phyloP scores from a whole-genome alignment of 2,888 invertebrate species.

The Stomorhina lunata region DNA sequence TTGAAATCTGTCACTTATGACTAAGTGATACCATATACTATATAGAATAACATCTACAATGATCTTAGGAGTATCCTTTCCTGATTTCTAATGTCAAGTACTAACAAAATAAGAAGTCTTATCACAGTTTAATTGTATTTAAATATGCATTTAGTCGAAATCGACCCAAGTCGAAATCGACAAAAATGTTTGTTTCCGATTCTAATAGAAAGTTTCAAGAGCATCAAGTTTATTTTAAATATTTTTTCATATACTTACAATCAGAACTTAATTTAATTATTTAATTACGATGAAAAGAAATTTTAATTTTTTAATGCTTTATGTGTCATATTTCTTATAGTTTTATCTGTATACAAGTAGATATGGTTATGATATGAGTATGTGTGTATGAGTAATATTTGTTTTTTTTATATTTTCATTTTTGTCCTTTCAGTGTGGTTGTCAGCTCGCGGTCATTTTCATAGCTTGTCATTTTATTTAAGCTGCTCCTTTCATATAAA shows the following conservation, averaged over 20 bases:
- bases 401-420: background rate
- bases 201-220: background rate
- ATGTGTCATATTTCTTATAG: conserved; percentile 14
- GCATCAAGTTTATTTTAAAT: background rate
- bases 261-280: background rate
- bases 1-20: too few relatives aligned
- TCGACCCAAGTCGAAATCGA: too few relatives aligned
- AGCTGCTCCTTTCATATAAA: conserved; percentile 37
- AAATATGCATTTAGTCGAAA: too few relatives aligned
- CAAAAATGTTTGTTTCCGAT: too few relatives aligned
- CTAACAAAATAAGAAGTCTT: too few relatives aligned
- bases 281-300: conserved; percentile 7
- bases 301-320: conserved; percentile 40
- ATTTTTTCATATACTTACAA: background rate
- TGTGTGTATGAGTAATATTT: conserved; percentile 6
- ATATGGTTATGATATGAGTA: background rate
- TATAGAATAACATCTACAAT: too few relatives aligned
- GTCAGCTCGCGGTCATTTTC: conserved; percentile 47
- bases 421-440: conserved; percentile 41
- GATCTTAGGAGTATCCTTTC: too few relatives aligned
- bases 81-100: too few relatives aligned
- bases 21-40: too few relatives aligned
- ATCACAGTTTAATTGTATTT: too few relatives aligned
- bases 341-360: background rate
- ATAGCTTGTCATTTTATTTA: conserved; percentile 50